Conservation (phyloP, 2,888 invertebrate species). For the Thera obeliscata region DNA sequence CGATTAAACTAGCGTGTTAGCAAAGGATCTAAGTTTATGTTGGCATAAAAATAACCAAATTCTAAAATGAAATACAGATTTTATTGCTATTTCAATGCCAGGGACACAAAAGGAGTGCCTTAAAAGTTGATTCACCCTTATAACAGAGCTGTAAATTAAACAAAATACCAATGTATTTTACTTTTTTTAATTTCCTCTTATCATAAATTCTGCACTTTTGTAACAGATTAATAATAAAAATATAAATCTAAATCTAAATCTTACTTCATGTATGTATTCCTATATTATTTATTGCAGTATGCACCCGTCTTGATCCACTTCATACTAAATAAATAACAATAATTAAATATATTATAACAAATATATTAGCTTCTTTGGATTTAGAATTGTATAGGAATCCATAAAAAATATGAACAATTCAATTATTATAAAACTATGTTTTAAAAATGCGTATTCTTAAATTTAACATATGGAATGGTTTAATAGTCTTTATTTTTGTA, state of each 20-base stretch:
- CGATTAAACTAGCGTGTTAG: too few species aligned
- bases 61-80: too few species aligned
- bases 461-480: slow-evolving; percentile 13
- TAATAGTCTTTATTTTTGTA: slow-evolving; percentile 14
- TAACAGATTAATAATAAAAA: background rate
- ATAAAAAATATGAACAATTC: slow-evolving; percentile 1
- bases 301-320: slow-evolving; percentile 8
- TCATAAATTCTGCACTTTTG: too few species aligned
- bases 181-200: too few species aligned
- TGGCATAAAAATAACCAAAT: too few species aligned
- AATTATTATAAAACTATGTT: background rate
- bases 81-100: too few species aligned
- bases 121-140: too few species aligned
- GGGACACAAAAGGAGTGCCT: too few species aligned
- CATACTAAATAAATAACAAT: slow-evolving; percentile 3
- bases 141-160: too few species aligned
- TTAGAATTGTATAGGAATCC: background rate
- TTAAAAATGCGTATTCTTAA: slow-evolving; percentile 2
- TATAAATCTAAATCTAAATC: background rate
- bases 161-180: too few species aligned
- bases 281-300: background rate
- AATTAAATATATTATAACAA: background rate
- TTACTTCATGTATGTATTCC: background rate
- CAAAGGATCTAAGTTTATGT: too few species aligned
- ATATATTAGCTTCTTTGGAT: slow-evolving; percentile 23